These are phyloP conservation scores for Spermophilus dauricus DNA, from an alignment of 2,113 vertebrate species.

Conservation along the genomic window DNA sequence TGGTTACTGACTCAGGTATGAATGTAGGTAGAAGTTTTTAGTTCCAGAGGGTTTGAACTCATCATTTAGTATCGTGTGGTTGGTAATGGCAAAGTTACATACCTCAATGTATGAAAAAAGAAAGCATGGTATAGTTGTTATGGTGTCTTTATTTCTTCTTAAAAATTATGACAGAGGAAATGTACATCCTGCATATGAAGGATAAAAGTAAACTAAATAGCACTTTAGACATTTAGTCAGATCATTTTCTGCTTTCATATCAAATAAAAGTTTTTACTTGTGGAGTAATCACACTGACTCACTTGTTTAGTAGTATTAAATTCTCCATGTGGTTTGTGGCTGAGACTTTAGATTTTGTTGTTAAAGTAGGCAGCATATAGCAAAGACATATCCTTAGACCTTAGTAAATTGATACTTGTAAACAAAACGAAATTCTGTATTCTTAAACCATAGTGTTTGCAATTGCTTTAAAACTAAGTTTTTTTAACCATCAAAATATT, in stretches of 20 bases:
- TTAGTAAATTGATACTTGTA: slow-evolving; percentile 53
- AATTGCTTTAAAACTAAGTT: slow-evolving; percentile 26
- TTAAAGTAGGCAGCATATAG: slow-evolving; percentile 13
- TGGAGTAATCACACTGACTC: background rate
- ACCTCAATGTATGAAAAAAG: background rate
- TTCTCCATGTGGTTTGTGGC: background rate
- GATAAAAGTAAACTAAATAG: background rate
- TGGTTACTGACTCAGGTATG: slow-evolving; percentile 19
- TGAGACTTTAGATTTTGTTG: slow-evolving; percentile 55
- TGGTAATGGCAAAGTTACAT: background rate
- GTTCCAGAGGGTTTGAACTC: background rate
- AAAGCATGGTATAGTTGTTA: background rate
- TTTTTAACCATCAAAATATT: slow-evolving; percentile 31
- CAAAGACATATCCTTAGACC: background rate
- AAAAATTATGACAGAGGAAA: background rate
- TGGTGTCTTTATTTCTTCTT: slow-evolving; percentile 4
- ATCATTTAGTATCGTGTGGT: background rate
- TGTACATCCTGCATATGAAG: slow-evolving; percentile 1
- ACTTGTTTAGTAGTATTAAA: slow-evolving; percentile 33
- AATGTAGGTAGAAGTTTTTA: background rate
- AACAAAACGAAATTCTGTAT: slow-evolving; percentile 30
- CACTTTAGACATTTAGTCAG: background rate
- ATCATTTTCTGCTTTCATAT: background rate
- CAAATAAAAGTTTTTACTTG: slow-evolving; percentile 31
- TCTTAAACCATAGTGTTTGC: background rate